Evolutionary conservation across 2,888 invertebrate species (phyloP).

Genomic region (Ctenicera cuprea): DNA sequence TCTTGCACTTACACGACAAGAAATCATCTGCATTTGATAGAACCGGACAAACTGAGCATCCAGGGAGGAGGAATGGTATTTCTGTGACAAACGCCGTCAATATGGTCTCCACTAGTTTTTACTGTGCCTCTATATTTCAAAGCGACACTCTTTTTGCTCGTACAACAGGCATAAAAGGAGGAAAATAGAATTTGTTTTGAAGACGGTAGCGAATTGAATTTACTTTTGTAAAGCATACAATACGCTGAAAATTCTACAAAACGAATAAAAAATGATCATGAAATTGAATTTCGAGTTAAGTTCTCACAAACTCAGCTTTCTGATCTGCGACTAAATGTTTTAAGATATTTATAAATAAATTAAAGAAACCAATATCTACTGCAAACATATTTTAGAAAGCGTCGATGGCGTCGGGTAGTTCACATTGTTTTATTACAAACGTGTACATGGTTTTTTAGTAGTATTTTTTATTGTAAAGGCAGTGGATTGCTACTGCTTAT

Average conservation of each 20-base stretch:
- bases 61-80: constrained; percentile 20
- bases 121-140: constrained; percentile 3
- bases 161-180: neutral
- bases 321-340: no score
- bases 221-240: constrained; percentile 10
- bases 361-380: no score
- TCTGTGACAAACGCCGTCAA: constrained; percentile 7
- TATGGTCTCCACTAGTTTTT: constrained; percentile 10
- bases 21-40: constrained; percentile 40
- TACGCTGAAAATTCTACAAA: neutral
- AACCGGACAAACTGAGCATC: constrained; percentile 24
- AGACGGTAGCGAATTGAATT: constrained; percentile 6
- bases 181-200: constrained; percentile 6
- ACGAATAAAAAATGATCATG: neutral
- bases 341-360: no score
- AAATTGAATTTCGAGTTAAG: neutral
- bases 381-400: no score
- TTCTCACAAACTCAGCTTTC: no score
- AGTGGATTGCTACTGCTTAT: no score
- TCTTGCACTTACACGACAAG: constrained; percentile 29
- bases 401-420: no score
- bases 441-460: no score
- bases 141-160: constrained; percentile 2
- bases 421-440: no score
- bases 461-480: no score